Conservation (phyloP, 2,797 vertebrate species). For the Etheostoma nigrum region DNA sequence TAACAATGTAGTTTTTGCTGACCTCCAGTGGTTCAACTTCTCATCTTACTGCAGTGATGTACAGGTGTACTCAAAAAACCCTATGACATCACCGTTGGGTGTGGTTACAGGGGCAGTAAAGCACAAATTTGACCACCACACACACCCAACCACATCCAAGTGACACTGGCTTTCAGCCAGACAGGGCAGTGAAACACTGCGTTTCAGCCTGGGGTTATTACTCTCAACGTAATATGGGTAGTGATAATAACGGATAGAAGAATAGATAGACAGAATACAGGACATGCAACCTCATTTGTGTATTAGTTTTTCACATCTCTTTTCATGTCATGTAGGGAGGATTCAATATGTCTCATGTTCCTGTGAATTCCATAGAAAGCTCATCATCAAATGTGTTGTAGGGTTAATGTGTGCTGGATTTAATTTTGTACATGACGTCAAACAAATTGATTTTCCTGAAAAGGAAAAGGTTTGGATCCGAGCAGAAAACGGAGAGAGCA, state of each 20-base stretch:
- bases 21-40: slow-evolving; percentile 2
- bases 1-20: neutral
- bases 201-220: neutral
- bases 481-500: slow-evolving; percentile 47
- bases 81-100: neutral
- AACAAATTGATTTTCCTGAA: slow-evolving; percentile 26
- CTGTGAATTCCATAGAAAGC: neutral
- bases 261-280: neutral
- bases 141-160: neutral
- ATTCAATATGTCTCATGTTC: slow-evolving; percentile 19
- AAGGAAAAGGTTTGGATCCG: slow-evolving; percentile 46
- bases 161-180: neutral
- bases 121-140: no score
- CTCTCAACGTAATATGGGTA: neutral
- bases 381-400: neutral
- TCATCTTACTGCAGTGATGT: neutral
- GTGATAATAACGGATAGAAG: neutral
- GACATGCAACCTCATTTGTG: neutral
- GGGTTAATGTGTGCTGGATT: slow-evolving; percentile 17
- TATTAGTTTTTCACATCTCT: neutral
- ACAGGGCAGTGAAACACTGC: neutral
- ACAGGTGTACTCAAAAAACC: neutral
- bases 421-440: slow-evolving; percentile 40
- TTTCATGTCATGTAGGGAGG: neutral
- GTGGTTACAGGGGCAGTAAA: neutral